phyloP scores from a whole-genome alignment of 1,140 invertebrate genomes.

The Pogonomyrmex californicus region DNA sequence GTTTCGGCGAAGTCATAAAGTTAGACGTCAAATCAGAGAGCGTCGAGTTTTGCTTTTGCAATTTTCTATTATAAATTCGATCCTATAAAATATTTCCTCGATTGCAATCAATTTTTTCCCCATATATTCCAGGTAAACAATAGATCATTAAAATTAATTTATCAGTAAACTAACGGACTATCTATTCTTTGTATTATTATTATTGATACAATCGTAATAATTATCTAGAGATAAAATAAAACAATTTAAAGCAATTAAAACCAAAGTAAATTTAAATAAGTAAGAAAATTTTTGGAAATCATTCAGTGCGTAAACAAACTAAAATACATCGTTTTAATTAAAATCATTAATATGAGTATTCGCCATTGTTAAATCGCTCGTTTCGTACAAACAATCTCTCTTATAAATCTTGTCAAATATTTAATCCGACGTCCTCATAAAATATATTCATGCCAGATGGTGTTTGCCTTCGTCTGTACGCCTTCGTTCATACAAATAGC shows the following conservation, averaged over 20 bases:
- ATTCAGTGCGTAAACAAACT: not conserved
- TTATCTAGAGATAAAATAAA: not conserved
- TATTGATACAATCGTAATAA: not conserved
- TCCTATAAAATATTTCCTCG: slow-evolving; percentile 1
- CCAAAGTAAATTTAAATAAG: not conserved
- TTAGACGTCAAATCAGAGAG: slow-evolving; percentile 47
- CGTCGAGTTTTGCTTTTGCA: slow-evolving; percentile 3
- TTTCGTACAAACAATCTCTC: slow-evolving; percentile 27
- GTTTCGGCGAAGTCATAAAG: slow-evolving; percentile 39
- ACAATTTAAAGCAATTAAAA: not conserved
- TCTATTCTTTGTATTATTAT: not conserved
- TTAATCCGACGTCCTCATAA: slow-evolving; percentile 54
- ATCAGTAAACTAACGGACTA: not conserved
- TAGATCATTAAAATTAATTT: not conserved
- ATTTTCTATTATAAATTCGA: slow-evolving; percentile 32
- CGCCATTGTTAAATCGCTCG: slow-evolving; percentile 44
- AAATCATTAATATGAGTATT: slow-evolving; percentile 43
- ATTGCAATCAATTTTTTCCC: not conserved
- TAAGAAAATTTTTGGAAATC: not conserved
- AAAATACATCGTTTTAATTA: slow-evolving; percentile 40
- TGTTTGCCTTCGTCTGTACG: slow-evolving; percentile 50
- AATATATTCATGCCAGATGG: slow-evolving; percentile 59
- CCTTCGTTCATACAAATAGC: slow-evolving; percentile 39
- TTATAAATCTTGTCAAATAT: slow-evolving; percentile 61
- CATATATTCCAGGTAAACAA: not conserved